phyloP scores from a whole-genome alignment of 2,113 vertebrate genomes.

The Dissostichus mawsoni region DNA sequence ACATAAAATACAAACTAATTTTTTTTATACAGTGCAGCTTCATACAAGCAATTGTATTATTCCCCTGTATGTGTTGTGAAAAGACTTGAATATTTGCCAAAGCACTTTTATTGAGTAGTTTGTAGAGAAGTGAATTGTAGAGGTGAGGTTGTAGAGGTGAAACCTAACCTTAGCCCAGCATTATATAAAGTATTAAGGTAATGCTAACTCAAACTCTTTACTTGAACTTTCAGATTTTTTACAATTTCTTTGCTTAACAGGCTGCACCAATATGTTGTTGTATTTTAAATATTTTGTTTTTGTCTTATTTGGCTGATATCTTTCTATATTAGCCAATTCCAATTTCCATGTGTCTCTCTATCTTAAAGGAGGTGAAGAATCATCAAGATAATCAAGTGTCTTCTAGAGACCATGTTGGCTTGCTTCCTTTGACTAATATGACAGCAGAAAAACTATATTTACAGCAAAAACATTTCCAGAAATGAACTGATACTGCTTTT shows the following conservation, averaged over 20 bases:
- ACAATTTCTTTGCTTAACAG: constrained; percentile 15
- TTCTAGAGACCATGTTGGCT: neutral
- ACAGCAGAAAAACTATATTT: neutral
- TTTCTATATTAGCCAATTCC: constrained; percentile 1
- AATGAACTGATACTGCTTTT: neutral
- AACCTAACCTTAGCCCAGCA: constrained; percentile 34
- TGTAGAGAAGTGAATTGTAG: constrained; percentile 24
- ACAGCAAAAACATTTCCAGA: neutral
- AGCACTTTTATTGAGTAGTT: constrained; percentile 74
- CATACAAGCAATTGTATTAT: constrained; percentile 31
- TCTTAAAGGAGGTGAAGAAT: constrained; percentile 6
- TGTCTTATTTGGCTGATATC: neutral
- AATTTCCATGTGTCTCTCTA: constrained; percentile 4
- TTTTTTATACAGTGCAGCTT: constrained; percentile 32
- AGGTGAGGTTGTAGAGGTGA: constrained; percentile 24
- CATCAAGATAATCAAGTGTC: constrained; percentile 21
- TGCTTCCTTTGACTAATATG: neutral
- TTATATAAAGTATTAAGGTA: constrained; percentile 36
- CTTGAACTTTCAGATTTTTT: constrained; percentile 66
- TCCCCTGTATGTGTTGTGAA: constrained; percentile 60
- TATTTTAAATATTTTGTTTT: neutral
- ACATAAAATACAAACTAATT: neutral
- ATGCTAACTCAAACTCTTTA: constrained; percentile 58
- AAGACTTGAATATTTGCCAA: constrained; percentile 82
- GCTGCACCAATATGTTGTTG: constrained; percentile 25